phyloP scores from a whole-genome alignment of 2,888 invertebrate genomes.

The Drosophila antonietae region DNA sequence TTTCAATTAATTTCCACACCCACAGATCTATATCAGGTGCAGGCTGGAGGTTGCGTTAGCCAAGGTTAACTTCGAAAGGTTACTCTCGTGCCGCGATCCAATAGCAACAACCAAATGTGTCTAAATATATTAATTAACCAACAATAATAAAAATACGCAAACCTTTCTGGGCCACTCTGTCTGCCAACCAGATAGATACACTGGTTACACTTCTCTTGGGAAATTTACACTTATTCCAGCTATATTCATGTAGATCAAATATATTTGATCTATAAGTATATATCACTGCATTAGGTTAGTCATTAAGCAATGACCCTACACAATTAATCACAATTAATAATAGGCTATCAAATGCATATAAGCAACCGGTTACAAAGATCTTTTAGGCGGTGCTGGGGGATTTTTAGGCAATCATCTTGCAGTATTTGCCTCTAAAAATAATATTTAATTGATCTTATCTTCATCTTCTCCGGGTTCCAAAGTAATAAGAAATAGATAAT shows the following conservation, averaged over 20 bases:
- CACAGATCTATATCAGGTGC: constrained; percentile 69
- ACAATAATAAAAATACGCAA: constrained; percentile 57
- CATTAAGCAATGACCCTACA: constrained; percentile 37
- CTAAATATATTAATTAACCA: constrained; percentile 74
- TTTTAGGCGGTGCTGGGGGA: not conserved
- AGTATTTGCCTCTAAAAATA: not conserved
- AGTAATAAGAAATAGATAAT: not conserved
- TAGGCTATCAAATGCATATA: constrained; percentile 2
- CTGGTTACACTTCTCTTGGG: constrained; percentile 45
- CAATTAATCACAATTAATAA: constrained; percentile 17
- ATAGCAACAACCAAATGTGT: constrained; percentile 68
- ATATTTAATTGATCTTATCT: no score
- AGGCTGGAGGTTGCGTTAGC: constrained; percentile 21
- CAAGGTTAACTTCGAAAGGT: constrained; percentile 72
- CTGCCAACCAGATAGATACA: constrained; percentile 50
- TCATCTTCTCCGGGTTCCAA: no score
- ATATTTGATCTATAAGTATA: constrained; percentile 6
- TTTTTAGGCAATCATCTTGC: not conserved
- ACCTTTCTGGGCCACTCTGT: constrained; percentile 32
- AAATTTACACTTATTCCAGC: constrained; percentile 19
- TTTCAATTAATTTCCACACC: constrained; percentile 73
- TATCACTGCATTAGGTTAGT: not conserved
- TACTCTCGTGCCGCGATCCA: constrained; percentile 52
- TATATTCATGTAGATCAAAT: not conserved
- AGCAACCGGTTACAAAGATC: constrained; percentile 5